Percentiles rank a stretch among this genome's conserved stretches.
Conservation (phyloP, 2,888 invertebrate species). For the Drosophila gaucha region DNA sequence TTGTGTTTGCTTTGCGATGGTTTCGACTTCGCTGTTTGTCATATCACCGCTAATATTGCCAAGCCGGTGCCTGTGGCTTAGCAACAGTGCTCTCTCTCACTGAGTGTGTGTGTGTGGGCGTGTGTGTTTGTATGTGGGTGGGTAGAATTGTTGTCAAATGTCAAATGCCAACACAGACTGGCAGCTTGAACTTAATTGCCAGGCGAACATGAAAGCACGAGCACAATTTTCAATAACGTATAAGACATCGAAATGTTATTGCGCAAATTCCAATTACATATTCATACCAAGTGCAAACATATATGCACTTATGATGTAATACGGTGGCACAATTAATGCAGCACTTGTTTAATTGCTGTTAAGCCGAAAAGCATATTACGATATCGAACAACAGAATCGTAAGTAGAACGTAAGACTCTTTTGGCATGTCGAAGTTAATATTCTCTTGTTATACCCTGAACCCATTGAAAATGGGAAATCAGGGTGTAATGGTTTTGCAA, state of each 20-base stretch:
- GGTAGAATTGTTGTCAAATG: slow-evolving; percentile 43
- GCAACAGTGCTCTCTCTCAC: slow-evolving; percentile 22
- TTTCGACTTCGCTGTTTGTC: slow-evolving; percentile 61
- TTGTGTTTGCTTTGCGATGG: slow-evolving; percentile 51
- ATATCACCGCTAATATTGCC: slow-evolving; percentile 70
- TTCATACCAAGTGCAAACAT: slow-evolving; percentile 1
- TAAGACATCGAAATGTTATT: slow-evolving; percentile 53
- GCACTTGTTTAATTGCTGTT: slow-evolving; percentile 54
- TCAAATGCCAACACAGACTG: slow-evolving; percentile 48
- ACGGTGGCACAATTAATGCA: slow-evolving; percentile 36
- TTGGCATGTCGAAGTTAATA: background rate
- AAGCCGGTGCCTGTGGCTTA: slow-evolving; percentile 54
- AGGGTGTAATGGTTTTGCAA: too few relatives aligned
- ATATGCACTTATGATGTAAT: slow-evolving; percentile 3
- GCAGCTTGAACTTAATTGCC: slow-evolving; percentile 71
- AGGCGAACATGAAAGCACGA: slow-evolving; percentile 49
- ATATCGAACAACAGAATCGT: background rate
- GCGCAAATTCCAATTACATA: slow-evolving; percentile 53
- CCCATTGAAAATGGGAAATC: too few relatives aligned
- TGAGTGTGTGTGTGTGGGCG: background rate
- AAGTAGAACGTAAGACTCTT: background rate
- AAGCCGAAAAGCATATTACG: slow-evolving; percentile 42
- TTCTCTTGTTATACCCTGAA: too few relatives aligned
- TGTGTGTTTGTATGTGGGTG: slow-evolving; percentile 11
- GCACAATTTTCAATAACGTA: slow-evolving; percentile 59